These are phyloP conservation scores for Cyphomyrus plagiostoma DNA, from an alignment of 2,113 vertebrate genomes.

Conservation along the genomic window DNA sequence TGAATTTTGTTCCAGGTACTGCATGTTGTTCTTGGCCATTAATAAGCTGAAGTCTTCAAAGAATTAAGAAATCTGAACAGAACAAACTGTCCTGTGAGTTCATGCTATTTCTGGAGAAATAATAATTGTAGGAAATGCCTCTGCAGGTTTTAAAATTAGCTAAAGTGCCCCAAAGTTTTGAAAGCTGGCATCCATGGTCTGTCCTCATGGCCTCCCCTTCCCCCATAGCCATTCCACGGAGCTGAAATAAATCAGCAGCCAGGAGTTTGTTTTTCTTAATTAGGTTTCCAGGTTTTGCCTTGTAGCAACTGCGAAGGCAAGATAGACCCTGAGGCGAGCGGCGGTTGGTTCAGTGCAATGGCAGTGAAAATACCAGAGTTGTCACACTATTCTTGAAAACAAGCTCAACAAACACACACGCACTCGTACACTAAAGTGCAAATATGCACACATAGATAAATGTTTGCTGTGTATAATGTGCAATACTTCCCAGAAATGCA, in stretches of 20 bases:
- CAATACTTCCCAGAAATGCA: background rate
- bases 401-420: background rate
- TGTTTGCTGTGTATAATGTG: background rate
- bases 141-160: background rate
- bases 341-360: background rate
- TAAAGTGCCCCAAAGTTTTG: background rate
- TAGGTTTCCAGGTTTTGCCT: conserved; percentile 5
- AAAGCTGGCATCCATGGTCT: background rate
- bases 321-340: background rate
- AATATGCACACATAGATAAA: background rate
- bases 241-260: background rate
- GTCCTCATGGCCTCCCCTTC: background rate
- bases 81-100: conserved; percentile 16
- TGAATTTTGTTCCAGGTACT: background rate
- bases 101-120: conserved; percentile 30
- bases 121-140: background rate
- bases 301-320: background rate
- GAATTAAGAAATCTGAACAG: conserved; percentile 32
- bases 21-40: conserved; percentile 32
- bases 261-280: background rate
- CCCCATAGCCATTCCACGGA: background rate
- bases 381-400: background rate
- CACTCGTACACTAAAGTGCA: background rate
- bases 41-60: conserved; percentile 21
- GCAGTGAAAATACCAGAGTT: background rate